phyloP scores from a whole-genome alignment of 2,113 vertebrate species.

The Poeciliopsis turrubarensis region DNA sequence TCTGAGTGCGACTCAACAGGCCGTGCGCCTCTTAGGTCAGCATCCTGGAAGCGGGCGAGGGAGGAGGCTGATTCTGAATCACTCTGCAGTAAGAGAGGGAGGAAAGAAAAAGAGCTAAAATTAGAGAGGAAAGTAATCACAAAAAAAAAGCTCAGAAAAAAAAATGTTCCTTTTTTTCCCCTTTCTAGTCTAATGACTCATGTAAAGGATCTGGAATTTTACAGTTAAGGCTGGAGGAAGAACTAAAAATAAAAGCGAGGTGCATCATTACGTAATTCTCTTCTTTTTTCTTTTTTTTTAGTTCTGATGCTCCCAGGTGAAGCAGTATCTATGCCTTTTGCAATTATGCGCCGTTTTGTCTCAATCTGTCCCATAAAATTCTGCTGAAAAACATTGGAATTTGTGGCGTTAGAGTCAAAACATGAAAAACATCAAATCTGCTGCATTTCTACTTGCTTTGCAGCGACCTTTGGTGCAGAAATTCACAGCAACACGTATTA shows the following conservation, averaged over 20 bases:
- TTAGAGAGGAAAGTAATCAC: not conserved
- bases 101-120: constrained; percentile 9
- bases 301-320: no score
- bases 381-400: no score
- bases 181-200: constrained; percentile 28
- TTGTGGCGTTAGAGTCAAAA: no score
- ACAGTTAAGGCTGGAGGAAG: constrained; percentile 12
- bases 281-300: no score
- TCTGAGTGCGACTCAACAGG: constrained; percentile 2
- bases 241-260: not conserved
- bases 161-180: not conserved
- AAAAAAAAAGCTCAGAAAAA: constrained; percentile 3
- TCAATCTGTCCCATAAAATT: no score
- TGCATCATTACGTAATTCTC: no score
- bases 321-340: no score
- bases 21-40: not conserved
- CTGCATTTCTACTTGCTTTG: not conserved
- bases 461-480: not conserved
- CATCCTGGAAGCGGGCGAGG: not conserved
- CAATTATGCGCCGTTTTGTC: no score
- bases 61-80: constrained; percentile 26
- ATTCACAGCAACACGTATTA: no score
- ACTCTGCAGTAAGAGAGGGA: constrained; percentile 17
- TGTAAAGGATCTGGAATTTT: constrained; percentile 11
- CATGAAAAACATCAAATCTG: no score